phyloP scores from a whole-genome alignment of 2,888 invertebrate species.

The Tipula lateralis region DNA sequence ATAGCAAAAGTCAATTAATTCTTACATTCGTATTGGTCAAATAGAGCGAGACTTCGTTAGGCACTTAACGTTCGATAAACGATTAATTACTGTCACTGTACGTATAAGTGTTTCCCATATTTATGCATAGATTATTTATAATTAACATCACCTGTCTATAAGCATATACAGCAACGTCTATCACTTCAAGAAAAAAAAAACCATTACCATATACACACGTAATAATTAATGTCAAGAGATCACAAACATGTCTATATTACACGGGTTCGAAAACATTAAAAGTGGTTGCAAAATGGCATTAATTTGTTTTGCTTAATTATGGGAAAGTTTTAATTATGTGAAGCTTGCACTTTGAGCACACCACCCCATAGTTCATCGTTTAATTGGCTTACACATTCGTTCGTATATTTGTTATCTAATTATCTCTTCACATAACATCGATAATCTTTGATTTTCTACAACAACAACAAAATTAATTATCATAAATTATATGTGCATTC shows the following conservation, averaged over 20 bases:
- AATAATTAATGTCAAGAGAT: neutral
- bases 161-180: neutral
- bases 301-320: constrained; percentile 11
- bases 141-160: neutral
- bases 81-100: neutral
- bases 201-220: neutral
- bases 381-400: neutral
- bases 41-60: too few relatives aligned
- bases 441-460: neutral
- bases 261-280: neutral
- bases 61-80: too few relatives aligned
- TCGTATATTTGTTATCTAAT: neutral
- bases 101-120: neutral
- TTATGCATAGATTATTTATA: neutral
- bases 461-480: neutral
- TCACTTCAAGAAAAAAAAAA: neutral
- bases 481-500: neutral
- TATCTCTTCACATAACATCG: neutral
- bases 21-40: too few relatives aligned
- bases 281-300: neutral
- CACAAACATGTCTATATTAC: neutral
- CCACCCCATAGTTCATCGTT: neutral
- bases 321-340: neutral
- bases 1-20: too few relatives aligned
- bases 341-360: neutral